Evolutionary conservation across 1,140 invertebrate species (phyloP), one percentile per base, ranked within the genome.

Genomic region (Aphelinus atriplicis): DNA sequence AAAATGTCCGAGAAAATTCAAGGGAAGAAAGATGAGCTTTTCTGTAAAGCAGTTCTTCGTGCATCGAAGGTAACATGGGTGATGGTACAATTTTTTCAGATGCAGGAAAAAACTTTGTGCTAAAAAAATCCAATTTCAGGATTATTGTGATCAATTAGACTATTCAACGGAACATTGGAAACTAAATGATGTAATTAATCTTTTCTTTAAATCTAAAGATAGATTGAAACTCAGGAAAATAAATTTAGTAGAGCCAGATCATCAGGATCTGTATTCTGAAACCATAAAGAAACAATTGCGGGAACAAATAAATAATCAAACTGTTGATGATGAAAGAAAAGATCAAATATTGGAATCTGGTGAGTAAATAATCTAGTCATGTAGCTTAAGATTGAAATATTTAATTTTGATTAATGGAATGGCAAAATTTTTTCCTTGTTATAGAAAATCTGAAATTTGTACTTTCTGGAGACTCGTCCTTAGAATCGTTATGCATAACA

Each of bases 401-500:
- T 26, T 26, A 26, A 26, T 26, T 26, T 26, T 26, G 26, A 26
- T 26, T 26, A 26, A 26, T 26, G 26, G 26, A 26, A 26, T 26
- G 26, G 26, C 26, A 26, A 26, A 26, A 26, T 26, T 26, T 26
- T 26, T 26, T 26, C 26, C 26, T 26, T 26, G 56, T 57, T 64
- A 48, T 7, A 73, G 72, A 53, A n/a, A 50, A 43, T 56, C 60
- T 78, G 5, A 46, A 71, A 46, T 48, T 65, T 4, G 61, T 78
- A 3, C 43, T 65, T 3, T 7, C 53, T n/a, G 75, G 78, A 9
- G 48, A 78, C 45, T 3, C 45, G 1, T 1, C 64, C 1, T 10
- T 82, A 7, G 51, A 82, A 46, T 72, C 77, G 4, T 74, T 86
- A 46, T 86, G 85, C 75, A 65, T 87, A 0, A 81, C 80, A 55